phyloP scores from a whole-genome alignment of 2,113 vertebrate genomes.

The Reinhardtius hippoglossoides region DNA sequence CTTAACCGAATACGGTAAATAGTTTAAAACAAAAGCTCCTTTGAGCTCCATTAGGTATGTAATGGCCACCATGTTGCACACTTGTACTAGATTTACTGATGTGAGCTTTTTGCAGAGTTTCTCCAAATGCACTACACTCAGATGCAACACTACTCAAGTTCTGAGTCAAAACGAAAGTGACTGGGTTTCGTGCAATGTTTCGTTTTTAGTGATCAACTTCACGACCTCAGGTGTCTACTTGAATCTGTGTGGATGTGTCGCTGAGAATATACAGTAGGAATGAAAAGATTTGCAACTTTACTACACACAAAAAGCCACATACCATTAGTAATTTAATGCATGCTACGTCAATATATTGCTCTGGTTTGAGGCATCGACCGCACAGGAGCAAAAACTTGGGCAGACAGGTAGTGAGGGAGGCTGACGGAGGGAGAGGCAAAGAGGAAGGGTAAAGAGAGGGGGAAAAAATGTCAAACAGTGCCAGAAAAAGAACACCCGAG shows the following conservation, averaged over 20 bases:
- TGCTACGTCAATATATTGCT: conserved; percentile 58
- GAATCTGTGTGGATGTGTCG: conserved; percentile 52
- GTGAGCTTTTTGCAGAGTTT: conserved; percentile 4
- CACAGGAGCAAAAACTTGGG: conserved; percentile 20
- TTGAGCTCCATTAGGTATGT: neutral
- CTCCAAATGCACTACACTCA: conserved; percentile 25
- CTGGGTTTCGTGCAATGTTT: conserved; percentile 57
- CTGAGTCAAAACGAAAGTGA: conserved; percentile 53
- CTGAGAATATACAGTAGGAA: conserved; percentile 31
- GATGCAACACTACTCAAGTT: conserved; percentile 28
- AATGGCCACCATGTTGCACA: neutral
- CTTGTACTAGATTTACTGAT: neutral
- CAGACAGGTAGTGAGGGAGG: conserved; percentile 36
- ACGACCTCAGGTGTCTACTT: conserved; percentile 67
- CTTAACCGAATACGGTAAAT: neutral
- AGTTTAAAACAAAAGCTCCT: conserved; percentile 2
- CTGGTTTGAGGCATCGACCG: conserved; percentile 61
- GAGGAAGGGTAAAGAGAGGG: conserved; percentile 36
- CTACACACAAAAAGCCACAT: conserved; percentile 28
- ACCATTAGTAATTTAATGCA: conserved; percentile 65
- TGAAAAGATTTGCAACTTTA: conserved; percentile 27
- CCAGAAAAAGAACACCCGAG: conserved; percentile 67
- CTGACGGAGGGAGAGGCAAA: conserved; percentile 28
- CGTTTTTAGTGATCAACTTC: conserved; percentile 72
- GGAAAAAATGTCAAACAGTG: conserved; percentile 46